Percentiles rank a stretch among this genome's conserved stretches.
Conservation (phyloP, 2,113 vertebrate genomes). For the Macroglossus sobrinus region DNA sequence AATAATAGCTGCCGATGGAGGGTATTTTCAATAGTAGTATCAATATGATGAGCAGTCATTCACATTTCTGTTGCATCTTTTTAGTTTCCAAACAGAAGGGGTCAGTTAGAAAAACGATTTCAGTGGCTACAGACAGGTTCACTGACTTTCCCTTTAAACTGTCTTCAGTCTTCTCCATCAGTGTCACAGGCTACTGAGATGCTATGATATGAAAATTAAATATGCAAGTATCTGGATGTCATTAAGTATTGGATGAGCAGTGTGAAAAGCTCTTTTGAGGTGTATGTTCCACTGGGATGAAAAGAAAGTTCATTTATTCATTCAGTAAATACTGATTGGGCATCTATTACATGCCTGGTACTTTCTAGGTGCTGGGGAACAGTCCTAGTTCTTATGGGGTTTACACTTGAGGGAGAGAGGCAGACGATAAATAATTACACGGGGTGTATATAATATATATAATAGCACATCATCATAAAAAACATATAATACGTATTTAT, state of each 20-base stretch:
- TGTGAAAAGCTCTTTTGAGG: background rate
- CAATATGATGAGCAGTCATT: background rate
- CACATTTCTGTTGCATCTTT: conserved; percentile 2
- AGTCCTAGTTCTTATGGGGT: background rate
- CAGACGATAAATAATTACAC: background rate
- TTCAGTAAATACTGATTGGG: background rate
- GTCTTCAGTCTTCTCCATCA: background rate
- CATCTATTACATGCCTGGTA: background rate
- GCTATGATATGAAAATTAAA: background rate
- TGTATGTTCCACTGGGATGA: background rate
- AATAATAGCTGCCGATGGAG: background rate
- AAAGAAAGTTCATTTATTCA: background rate
- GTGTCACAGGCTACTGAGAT: background rate
- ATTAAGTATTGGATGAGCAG: background rate
- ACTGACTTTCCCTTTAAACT: background rate
- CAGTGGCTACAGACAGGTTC: background rate
- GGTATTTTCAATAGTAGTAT: background rate
- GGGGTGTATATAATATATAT: background rate
- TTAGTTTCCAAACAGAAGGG: conserved; percentile 17
- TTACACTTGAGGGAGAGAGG: background rate
- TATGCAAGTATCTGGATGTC: background rate
- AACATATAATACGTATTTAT: background rate
- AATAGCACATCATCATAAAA: background rate
- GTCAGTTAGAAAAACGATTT: background rate
- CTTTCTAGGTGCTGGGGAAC: background rate